Conservation (phyloP, 2,888 invertebrate species). For the Bedellia somnulentella region DNA sequence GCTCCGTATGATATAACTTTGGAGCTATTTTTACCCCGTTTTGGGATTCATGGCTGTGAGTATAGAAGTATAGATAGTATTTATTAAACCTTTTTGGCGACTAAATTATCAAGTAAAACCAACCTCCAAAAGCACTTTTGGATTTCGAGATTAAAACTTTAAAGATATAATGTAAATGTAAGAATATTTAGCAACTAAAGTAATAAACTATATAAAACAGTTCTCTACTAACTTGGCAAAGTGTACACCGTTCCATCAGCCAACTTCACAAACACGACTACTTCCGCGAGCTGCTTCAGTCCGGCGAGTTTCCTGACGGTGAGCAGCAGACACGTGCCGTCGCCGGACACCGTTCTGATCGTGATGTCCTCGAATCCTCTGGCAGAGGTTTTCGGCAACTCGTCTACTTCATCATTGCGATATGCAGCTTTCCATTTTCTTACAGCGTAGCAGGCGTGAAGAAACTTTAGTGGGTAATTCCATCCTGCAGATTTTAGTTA, state of each 20-base stretch:
- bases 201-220: too few relatives aligned
- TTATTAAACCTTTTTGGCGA: too few relatives aligned
- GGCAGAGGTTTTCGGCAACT: constrained; percentile 24
- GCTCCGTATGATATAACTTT: too few relatives aligned
- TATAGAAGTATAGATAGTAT: too few relatives aligned
- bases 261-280: constrained; percentile 52
- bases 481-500: too few relatives aligned
- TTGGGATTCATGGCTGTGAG: too few relatives aligned
- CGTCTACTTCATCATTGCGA: constrained; percentile 16
- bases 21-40: too few relatives aligned
- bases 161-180: too few relatives aligned
- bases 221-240: constrained; percentile 30
- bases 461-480: constrained; percentile 44
- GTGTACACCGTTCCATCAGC: constrained; percentile 31
- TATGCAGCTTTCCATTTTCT: constrained; percentile 30
- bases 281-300: constrained; percentile 51
- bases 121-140: too few relatives aligned
- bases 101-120: too few relatives aligned
- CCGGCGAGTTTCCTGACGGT: constrained; percentile 47
- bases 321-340: constrained; percentile 57
- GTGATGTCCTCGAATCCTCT: constrained; percentile 33
- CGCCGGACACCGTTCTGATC: constrained; percentile 57
- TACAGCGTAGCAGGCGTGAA: constrained; percentile 32
- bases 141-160: too few relatives aligned
- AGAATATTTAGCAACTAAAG: too few relatives aligned